A percentile compares a stretch with the other conserved stretches of the same genome.
Evolutionary conservation across 2,797 vertebrate genomes (phyloP).

Genomic region (Falco concolor): DNA sequence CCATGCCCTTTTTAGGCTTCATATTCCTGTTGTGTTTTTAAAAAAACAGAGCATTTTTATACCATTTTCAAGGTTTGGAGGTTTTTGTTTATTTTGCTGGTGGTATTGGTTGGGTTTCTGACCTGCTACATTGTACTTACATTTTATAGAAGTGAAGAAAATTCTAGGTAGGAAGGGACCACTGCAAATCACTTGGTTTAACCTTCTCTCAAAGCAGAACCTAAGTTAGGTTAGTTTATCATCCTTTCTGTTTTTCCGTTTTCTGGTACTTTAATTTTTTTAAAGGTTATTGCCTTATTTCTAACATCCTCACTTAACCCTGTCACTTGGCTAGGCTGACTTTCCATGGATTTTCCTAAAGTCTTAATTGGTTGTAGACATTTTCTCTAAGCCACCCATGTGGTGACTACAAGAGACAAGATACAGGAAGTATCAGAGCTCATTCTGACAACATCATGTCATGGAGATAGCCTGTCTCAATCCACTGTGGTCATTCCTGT

Average conservation of each 20-base stretch:
- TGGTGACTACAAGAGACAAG: not conserved
- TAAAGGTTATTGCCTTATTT: not conserved
- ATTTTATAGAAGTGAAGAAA: not conserved
- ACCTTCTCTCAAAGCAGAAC: not conserved
- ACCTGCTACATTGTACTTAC: not conserved
- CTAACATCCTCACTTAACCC: not conserved
- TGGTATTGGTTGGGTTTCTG: not conserved
- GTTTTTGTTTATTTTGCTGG: not conserved
- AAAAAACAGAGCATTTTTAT: not conserved
- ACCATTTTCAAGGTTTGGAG: fast-evolving
- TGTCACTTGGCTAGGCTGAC: not conserved
- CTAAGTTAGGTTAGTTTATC: not conserved
- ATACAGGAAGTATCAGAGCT: not conserved
- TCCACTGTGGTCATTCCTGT: not conserved
- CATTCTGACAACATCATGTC: not conserved
- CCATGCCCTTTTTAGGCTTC: not conserved
- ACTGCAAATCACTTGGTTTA: not conserved
- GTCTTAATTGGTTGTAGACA: not conserved
- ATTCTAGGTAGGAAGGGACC: not conserved
- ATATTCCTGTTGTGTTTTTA: not conserved
- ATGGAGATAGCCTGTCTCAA: not conserved
- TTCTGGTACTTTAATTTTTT: not conserved
- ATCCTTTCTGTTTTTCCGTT: not conserved
- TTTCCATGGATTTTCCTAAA: not conserved
- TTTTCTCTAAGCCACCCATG: not conserved